A percentile compares a stretch with the other conserved stretches of the same genome.
phyloP scores from a whole-genome alignment of 2,113 vertebrate species.

The Peromyscus maniculatus region DNA sequence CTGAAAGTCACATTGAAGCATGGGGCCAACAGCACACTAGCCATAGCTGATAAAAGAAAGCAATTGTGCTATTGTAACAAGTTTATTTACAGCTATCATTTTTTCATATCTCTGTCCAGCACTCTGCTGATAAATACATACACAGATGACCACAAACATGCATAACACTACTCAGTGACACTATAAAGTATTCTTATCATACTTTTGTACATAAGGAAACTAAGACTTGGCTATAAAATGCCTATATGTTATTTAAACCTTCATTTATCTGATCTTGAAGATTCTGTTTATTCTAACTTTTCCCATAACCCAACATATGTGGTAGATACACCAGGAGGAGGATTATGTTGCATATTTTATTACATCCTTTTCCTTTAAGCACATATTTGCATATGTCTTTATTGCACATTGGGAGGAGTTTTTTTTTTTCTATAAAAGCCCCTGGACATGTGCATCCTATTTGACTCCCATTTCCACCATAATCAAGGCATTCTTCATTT shows the following conservation, averaged over 20 bases:
- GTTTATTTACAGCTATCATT: not conserved
- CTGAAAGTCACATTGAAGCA: not conserved
- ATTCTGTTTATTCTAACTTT: not conserved
- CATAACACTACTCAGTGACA: not conserved
- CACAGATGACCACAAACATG: not conserved
- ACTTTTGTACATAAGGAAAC: not conserved
- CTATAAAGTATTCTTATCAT: not conserved
- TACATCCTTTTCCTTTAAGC: not conserved
- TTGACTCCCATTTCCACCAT: not conserved
- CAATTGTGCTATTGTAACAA: not conserved
- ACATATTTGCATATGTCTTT: not conserved
- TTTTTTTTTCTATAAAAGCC: not conserved
- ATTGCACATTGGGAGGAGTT: not conserved
- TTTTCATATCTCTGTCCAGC: not conserved
- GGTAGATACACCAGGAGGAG: not conserved
- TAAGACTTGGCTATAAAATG: not conserved
- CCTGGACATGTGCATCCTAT: accelerated
- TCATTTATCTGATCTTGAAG: not conserved
- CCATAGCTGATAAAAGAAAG: not conserved
- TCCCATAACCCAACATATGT: not conserved
- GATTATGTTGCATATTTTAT: not conserved
- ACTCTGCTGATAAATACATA: slow-evolving; percentile 24
- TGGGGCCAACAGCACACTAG: not conserved
- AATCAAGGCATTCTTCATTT: not conserved
- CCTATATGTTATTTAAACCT: not conserved